These are phyloP conservation scores for Mimachlamys varia DNA, from an alignment of 2,888 invertebrate species.

Conservation along the genomic window DNA sequence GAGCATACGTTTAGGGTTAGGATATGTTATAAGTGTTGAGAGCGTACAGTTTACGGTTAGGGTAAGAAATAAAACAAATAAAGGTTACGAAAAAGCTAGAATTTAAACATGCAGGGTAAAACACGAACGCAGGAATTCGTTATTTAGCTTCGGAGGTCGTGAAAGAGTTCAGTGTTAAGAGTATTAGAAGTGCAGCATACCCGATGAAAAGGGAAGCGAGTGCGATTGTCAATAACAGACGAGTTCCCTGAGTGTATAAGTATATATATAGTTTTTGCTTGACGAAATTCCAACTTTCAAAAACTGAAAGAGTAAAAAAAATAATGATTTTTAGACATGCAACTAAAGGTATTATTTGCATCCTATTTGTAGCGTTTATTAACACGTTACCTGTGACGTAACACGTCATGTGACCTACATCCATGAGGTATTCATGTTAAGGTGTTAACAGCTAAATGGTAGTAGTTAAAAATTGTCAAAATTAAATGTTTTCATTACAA, in stretches of 20 bases:
- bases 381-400: background rate
- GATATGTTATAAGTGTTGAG: background rate
- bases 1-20: background rate
- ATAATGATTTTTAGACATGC: background rate
- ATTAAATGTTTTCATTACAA: background rate
- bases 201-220: background rate
- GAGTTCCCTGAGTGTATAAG: conserved; percentile 11
- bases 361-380: background rate
- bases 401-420: background rate
- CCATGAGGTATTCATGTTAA: background rate
- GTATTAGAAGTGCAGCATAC: background rate
- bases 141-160: background rate
- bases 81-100: background rate
- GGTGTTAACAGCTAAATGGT: no score
- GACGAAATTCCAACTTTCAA: background rate
- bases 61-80: background rate
- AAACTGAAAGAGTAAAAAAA: background rate
- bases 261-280: background rate
- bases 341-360: background rate
- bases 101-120: background rate
- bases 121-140: background rate
- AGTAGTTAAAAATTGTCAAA: no score
- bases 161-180: background rate
- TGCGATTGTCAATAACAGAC: background rate
- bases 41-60: background rate